A percentile compares a stretch with the other conserved stretches of the same genome.
Evolutionary conservation across 2,113 vertebrate species (phyloP).

Genomic region (Diadophis punctatus): DNA sequence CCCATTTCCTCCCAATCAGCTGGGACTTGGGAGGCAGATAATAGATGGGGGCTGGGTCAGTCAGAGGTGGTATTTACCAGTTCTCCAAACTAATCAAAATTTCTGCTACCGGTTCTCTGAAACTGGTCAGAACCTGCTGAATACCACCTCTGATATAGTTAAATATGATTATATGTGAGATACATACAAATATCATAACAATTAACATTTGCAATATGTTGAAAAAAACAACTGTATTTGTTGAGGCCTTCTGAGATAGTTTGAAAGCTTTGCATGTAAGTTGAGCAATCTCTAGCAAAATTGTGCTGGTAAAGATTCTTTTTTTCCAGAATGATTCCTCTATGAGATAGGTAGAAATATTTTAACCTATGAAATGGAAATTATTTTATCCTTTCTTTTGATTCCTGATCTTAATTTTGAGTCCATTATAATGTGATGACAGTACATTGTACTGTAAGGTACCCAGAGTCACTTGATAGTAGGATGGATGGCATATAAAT

Average conservation of each 20-base stretch:
- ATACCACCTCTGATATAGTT: not conserved
- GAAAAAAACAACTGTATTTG: not conserved
- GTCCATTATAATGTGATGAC: not conserved
- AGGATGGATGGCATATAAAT: not conserved
- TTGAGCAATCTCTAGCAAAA: not conserved
- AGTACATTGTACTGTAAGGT: not conserved
- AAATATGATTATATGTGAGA: not conserved
- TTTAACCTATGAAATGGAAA: not conserved
- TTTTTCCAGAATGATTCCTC: not conserved
- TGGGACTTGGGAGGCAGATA: no score
- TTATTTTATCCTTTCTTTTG: not conserved
- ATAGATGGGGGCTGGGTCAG: no score
- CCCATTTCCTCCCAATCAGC: no score
- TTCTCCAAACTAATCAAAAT: no score
- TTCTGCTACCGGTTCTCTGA: no score
- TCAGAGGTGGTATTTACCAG: no score
- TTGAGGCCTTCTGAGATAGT: not conserved
- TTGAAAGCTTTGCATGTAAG: not conserved
- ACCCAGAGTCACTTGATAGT: not conserved
- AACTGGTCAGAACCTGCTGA: no score
- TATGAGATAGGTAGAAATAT: not conserved
- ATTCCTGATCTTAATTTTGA: not conserved
- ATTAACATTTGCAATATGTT: not conserved
- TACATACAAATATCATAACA: not conserved
- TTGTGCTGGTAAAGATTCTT: not conserved